Conservation (phyloP, 2,888 invertebrate genomes). For the Thelaira solivaga region DNA sequence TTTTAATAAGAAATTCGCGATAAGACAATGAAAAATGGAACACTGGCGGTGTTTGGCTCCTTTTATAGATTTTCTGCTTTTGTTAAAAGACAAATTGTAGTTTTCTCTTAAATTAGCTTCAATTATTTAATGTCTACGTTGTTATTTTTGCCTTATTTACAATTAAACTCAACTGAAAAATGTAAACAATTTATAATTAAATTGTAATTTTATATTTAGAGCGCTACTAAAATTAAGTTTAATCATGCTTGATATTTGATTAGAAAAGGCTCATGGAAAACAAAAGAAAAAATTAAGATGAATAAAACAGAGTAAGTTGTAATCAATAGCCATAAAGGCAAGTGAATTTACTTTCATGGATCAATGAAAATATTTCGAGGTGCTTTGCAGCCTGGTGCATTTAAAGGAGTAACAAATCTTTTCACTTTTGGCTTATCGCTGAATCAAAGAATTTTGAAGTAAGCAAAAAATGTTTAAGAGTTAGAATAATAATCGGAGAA, state of each 20-base stretch:
- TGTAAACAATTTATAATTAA: slow-evolving; percentile 51
- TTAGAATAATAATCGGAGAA: too few species aligned
- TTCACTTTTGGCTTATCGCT: too few species aligned
- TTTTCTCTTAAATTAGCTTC: slow-evolving; percentile 57
- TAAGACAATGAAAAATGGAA: slow-evolving; percentile 34
- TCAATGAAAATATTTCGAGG: too few species aligned
- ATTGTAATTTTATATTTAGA: not conserved
- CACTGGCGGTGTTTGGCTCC: slow-evolving; percentile 24
- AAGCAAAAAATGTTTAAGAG: too few species aligned
- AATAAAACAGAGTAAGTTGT: too few species aligned
- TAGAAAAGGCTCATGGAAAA: too few species aligned
- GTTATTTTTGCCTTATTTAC: slow-evolving; percentile 39
- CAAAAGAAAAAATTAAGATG: too few species aligned
- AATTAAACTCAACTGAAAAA: slow-evolving; percentile 37
- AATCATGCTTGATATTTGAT: not conserved
- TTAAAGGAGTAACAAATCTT: too few species aligned
- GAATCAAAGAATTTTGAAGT: too few species aligned
- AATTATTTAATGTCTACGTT: slow-evolving; percentile 61
- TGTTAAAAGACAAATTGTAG: slow-evolving; percentile 45
- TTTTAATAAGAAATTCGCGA: slow-evolving; percentile 50
- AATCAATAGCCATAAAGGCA: too few species aligned
- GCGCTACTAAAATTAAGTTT: slow-evolving; percentile 30
- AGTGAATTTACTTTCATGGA: too few species aligned
- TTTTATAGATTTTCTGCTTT: slow-evolving; percentile 19
- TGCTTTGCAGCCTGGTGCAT: too few species aligned